Percentiles rank a stretch among this genome's conserved stretches.
Evolutionary conservation across 2,113 vertebrate species (phyloP).

Genomic region (Chloroceryle aenea): DNA sequence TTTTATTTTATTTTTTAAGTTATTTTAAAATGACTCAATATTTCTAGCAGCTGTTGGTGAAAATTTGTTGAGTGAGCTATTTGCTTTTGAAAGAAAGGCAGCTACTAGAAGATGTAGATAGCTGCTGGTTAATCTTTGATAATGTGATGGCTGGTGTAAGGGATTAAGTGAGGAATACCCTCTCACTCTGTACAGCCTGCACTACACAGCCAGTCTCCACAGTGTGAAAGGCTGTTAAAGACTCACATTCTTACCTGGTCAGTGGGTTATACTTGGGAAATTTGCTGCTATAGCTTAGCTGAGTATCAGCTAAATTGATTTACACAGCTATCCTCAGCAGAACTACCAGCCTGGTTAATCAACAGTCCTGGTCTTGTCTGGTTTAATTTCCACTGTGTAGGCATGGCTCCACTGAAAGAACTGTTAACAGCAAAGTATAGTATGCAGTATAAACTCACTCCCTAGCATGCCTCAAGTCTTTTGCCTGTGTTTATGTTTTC

Average conservation of each 20-base stretch:
- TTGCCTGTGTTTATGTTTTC: not conserved
- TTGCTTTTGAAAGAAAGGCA: not conserved
- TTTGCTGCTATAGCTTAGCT: not conserved
- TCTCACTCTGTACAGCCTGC: not conserved
- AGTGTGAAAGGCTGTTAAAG: not conserved
- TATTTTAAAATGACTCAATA: not conserved
- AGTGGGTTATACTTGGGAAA: not conserved
- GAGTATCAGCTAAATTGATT: not conserved
- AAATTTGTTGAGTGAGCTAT: not conserved
- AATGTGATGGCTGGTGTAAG: not conserved
- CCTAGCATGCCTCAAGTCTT: not conserved
- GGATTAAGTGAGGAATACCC: not conserved
- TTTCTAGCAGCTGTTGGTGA: not conserved
- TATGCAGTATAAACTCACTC: not conserved
- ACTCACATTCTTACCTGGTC: not conserved
- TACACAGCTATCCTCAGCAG: not conserved
- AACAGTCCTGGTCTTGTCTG: not conserved
- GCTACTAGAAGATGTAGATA: not conserved
- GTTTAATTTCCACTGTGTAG: not conserved
- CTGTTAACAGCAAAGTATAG: not conserved
- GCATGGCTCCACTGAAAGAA: not conserved
- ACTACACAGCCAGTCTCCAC: not conserved
- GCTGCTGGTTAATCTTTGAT: not conserved
- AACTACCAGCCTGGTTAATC: not conserved
- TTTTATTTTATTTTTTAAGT: not conserved